Evolutionary conservation across 2,113 vertebrate genomes (phyloP), one percentile per base, ranked within the genome.

Genomic region (Carassius carassius): DNA sequence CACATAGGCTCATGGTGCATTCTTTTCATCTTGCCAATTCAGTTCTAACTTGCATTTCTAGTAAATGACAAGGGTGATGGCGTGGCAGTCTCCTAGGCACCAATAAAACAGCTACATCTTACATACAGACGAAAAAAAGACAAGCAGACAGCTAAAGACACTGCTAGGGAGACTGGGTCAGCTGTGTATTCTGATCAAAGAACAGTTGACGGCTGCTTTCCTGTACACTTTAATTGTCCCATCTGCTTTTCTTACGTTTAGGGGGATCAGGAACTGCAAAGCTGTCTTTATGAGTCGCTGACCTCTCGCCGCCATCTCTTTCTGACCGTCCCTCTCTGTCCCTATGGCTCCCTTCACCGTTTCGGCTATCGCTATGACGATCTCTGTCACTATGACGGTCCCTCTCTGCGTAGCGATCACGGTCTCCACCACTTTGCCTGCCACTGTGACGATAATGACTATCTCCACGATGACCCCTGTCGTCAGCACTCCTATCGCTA

Each of bases 241-340:
- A 99, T 85, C 98, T 94, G 86, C 97, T 99, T 92, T 97, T 99
- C 93, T 98, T 99, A 82, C 97, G 95, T 82, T 97, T 98, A 19
- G 98, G 98, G 21, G 97, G 97, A 78, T 98, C 98, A 0, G 98
- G 98, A 81, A 99, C 95, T 54, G 97, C 97, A 41, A 99, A 99
- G 29, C 95, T 96, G 88, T 98, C 97, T 13, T 85, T 87, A 44
- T 87, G 81, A 51, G 69, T 75, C 47, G 85, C 89, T 77, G 90
- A 89, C 54, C 90, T 91, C 25, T 92, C 92, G 5, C 81, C 86
- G 25, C 54, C 89, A 7, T 88, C 88, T 81, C 90, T 87, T 86
- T 92, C 88, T 83, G 91, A 81, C 81, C 88, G 11, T 86, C 92
- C 83, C 84, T 90, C 70, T 49, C 83, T 72, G 32, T 83, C 84